Percentiles rank a stretch among this genome's conserved stretches.
Evolutionary conservation across 2,113 vertebrate genomes (phyloP).

Genomic region (Leptobrachium ailaonicum): DNA sequence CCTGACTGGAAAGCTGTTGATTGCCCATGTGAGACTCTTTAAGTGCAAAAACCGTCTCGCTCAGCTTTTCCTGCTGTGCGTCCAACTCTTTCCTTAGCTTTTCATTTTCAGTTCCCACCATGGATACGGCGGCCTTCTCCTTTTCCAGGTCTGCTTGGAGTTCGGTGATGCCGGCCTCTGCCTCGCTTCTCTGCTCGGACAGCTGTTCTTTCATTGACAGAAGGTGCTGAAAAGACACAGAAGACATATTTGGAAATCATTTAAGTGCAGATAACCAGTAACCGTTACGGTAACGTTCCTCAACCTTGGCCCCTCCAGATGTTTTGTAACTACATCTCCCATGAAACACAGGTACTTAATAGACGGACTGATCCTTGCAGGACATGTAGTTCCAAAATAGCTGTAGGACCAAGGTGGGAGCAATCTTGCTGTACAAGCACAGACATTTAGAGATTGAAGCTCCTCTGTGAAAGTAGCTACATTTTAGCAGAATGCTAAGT

Average conservation of each 20-base stretch:
- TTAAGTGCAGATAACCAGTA: too few species aligned
- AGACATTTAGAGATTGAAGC: too few species aligned
- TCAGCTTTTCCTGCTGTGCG: conserved; percentile 76
- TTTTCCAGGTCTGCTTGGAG: conserved; percentile 70
- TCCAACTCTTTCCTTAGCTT: conserved; percentile 70
- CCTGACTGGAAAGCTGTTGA: conserved; percentile 73
- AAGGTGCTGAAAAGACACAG: conserved; percentile 78
- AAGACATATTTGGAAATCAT: neutral
- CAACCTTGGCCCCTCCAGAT: too few species aligned
- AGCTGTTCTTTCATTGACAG: conserved; percentile 88
- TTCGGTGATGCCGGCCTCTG: conserved; percentile 63
- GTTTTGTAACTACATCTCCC: too few species aligned
- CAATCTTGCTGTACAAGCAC: too few species aligned
- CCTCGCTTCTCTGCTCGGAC: conserved; percentile 73
- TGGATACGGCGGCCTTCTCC: conserved; percentile 54
- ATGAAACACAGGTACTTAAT: too few species aligned
- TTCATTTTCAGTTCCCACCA: conserved; percentile 67
- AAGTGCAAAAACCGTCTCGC: conserved; percentile 75
- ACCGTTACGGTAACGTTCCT: too few species aligned
- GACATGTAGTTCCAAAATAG: too few species aligned
- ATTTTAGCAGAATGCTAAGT: too few species aligned
- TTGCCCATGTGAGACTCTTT: conserved; percentile 81
- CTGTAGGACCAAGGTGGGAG: too few species aligned
- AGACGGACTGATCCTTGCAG: too few species aligned
- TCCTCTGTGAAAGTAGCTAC: too few species aligned